Conservation (phyloP, 1,140 invertebrate species). For the Cherax quadricarinatus region DNA sequence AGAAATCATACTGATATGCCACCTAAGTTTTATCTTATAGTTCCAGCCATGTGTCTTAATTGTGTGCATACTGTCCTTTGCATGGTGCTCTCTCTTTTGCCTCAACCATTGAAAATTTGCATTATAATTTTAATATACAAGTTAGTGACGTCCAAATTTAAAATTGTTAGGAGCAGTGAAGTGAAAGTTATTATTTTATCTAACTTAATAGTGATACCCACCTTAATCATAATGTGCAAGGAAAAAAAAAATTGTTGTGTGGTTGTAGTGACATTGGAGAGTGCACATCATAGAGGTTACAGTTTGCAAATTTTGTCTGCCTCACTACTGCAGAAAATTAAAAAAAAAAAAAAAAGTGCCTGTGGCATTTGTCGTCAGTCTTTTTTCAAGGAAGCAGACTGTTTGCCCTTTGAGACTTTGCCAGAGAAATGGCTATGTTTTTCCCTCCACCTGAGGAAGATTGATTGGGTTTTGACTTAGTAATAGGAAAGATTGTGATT, state of each 20-base stretch:
- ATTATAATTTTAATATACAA: background rate
- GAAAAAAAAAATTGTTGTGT: background rate
- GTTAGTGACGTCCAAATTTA: background rate
- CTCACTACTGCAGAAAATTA: constrained; percentile 26
- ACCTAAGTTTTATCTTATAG: constrained; percentile 62
- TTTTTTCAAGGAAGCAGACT: background rate
- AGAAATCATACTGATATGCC: constrained; percentile 59
- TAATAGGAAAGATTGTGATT: background rate
- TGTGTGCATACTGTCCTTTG: constrained; percentile 41
- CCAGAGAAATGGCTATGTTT: background rate
- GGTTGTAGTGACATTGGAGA: constrained; percentile 7
- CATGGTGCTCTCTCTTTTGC: constrained; percentile 8
- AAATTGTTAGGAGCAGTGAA: background rate
- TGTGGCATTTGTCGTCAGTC: constrained; percentile 56
- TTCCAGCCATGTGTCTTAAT: constrained; percentile 65
- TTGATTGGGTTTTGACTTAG: background rate
- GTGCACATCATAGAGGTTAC: constrained; percentile 34
- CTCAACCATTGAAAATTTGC: background rate
- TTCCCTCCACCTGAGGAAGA: background rate
- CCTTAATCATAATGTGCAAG: background rate
- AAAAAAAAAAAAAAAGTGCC: constrained; percentile 35
- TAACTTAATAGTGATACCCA: too few relatives aligned
- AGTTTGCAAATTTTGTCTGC: constrained; percentile 47
- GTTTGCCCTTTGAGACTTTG: constrained; percentile 2
- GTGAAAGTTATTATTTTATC: too few relatives aligned